Conservation (phyloP, 2,113 vertebrate species). For the Campylorhamphus procurvoides region DNA sequence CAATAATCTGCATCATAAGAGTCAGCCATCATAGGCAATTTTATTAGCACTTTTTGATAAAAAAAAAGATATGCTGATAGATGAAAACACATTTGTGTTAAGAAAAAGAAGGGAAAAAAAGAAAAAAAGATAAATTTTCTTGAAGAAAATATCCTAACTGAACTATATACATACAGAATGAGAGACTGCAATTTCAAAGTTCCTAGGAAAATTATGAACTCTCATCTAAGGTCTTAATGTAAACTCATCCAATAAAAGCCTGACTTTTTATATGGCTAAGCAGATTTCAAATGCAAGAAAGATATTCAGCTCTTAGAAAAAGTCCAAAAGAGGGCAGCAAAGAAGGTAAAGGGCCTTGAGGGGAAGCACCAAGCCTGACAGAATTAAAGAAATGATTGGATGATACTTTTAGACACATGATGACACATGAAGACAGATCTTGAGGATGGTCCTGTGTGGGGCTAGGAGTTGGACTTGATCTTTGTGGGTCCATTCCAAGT, state of each 20-base stretch:
- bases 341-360: not conserved
- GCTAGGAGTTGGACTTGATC: not conserved
- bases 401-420: not conserved
- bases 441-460: not conserved
- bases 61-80: not conserved
- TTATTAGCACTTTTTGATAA: not conserved
- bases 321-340: not conserved
- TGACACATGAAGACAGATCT: too few species aligned
- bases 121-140: not conserved
- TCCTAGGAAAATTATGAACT: not conserved
- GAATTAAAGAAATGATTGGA: not conserved
- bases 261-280: not conserved
- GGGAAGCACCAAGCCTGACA: not conserved
- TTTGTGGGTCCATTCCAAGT: not conserved
- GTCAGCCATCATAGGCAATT: not conserved
- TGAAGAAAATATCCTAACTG: not conserved
- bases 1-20: not conserved
- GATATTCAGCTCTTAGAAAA: not conserved
- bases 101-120: too few species aligned
- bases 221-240: not conserved
- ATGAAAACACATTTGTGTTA: not conserved
- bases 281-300: not conserved
- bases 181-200: not conserved
- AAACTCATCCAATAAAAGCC: not conserved
- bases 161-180: not conserved